phyloP scores from a whole-genome alignment of 2,797 vertebrate species.

The Propithecus deckenii region DNA sequence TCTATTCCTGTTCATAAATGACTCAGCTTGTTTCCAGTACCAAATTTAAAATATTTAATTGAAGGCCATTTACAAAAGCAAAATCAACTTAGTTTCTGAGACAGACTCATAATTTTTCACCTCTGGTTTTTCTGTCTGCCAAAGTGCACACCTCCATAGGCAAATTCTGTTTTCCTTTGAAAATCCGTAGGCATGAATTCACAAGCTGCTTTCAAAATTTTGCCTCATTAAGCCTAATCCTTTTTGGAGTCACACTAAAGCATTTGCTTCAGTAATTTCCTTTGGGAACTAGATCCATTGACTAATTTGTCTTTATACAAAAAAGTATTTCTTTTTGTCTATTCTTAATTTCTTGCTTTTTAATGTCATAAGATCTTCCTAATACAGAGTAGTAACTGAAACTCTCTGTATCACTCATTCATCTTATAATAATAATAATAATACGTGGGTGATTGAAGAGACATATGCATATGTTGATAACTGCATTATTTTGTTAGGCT shows the following conservation, averaged over 20 bases:
- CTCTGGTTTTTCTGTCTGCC: neutral
- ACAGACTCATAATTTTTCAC: neutral
- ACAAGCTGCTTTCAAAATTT: constrained; percentile 9
- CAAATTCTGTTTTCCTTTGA: constrained; percentile 39
- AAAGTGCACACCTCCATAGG: neutral
- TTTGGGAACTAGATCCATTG: neutral
- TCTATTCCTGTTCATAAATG: neutral
- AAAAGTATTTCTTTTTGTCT: constrained; percentile 39
- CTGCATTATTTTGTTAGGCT: neutral
- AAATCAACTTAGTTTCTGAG: constrained; percentile 30
- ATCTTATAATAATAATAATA: neutral
- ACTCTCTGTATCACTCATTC: neutral
- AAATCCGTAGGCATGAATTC: constrained; percentile 30
- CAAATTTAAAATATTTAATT: constrained; percentile 16
- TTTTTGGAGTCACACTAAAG: constrained; percentile 54
- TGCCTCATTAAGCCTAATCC: constrained; percentile 55
- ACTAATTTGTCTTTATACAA: neutral
- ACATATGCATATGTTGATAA: neutral
- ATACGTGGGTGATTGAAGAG: neutral
- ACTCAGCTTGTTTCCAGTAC: neutral
- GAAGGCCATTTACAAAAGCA: constrained; percentile 1
- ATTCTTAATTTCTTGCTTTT: constrained; percentile 45
- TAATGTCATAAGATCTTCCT: neutral
- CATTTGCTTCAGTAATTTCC: constrained; percentile 52
- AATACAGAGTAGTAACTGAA: neutral